phyloP scores from a whole-genome alignment of 2,113 vertebrate species.

The Tenebrosternarchus preto region DNA sequence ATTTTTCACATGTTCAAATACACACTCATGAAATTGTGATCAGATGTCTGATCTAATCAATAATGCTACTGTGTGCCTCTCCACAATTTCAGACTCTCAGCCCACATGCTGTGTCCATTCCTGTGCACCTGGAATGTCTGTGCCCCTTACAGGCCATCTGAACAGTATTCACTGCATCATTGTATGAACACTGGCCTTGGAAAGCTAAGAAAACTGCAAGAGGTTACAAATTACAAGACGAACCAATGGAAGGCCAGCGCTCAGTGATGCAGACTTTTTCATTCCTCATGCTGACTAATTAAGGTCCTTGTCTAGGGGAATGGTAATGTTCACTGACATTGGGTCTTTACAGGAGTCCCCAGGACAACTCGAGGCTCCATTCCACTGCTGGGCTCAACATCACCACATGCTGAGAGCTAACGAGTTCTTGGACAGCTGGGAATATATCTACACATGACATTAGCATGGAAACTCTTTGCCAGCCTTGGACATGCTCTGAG shows the following conservation, averaged over 20 bases:
- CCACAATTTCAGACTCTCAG: background rate
- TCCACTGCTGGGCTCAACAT: constrained; percentile 37
- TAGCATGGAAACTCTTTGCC: background rate
- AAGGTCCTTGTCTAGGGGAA: constrained; percentile 23
- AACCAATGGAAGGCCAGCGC: too few species aligned
- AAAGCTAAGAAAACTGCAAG: too few species aligned
- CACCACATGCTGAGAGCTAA: constrained; percentile 35
- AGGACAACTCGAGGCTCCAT: constrained; percentile 20
- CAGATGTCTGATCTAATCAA: background rate
- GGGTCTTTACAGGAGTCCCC: constrained; percentile 22
- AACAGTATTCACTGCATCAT: background rate
- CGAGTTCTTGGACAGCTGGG: constrained; percentile 17
- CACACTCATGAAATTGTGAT: background rate
- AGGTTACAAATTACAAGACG: too few species aligned
- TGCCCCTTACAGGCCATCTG: too few species aligned
- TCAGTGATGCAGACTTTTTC: constrained; percentile 29
- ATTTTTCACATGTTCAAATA: constrained; percentile 27
- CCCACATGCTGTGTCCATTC: background rate
- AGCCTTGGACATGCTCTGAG: background rate
- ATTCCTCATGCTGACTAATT: constrained; percentile 43
- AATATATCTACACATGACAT: constrained; percentile 10
- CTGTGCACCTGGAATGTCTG: background rate
- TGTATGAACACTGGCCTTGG: background rate
- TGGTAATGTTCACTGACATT: constrained; percentile 40
- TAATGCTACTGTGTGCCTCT: background rate